Evolutionary conservation across 1,140 invertebrate genomes (phyloP).

Genomic region (Eueides isabella): DNA sequence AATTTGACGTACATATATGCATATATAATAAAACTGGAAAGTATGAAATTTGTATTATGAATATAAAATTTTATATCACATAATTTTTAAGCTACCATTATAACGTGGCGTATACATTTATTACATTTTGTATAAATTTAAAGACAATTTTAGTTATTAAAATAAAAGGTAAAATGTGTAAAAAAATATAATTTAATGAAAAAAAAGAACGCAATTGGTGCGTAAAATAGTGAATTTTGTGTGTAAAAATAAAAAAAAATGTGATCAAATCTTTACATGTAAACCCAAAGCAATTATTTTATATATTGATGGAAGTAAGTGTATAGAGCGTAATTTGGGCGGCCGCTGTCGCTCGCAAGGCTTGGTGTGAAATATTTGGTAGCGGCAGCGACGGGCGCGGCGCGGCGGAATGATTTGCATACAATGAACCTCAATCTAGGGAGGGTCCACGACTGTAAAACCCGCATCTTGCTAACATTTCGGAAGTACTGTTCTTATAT

Average conservation of each 20-base stretch:
- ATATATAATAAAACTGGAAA: too few relatives aligned
- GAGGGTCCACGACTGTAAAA: conserved; percentile 55
- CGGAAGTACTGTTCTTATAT: conserved; percentile 66
- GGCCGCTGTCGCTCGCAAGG: conserved; percentile 51
- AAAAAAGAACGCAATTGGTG: too few relatives aligned
- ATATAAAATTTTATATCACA: too few relatives aligned
- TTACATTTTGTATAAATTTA: too few relatives aligned
- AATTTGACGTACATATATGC: too few relatives aligned
- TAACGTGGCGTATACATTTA: too few relatives aligned
- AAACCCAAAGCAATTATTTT: background rate
- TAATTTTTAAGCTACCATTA: too few relatives aligned
- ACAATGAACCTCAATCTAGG: conserved; percentile 67
- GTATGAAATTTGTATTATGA: too few relatives aligned
- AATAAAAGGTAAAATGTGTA: too few relatives aligned
- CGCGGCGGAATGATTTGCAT: conserved; percentile 60
- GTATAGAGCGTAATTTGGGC: conserved; percentile 52
- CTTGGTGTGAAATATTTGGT: conserved; percentile 67
- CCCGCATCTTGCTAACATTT: conserved; percentile 61
- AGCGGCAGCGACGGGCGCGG: conserved; percentile 60
- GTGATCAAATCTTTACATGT: background rate
- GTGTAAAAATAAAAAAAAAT: background rate
- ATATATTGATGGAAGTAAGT: conserved; percentile 36
- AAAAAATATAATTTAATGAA: too few relatives aligned
- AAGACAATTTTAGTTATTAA: too few relatives aligned
- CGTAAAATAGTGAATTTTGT: too few relatives aligned